Evolutionary conservation across 2,888 invertebrate species (phyloP).

Genomic region (Erynnis tages): DNA sequence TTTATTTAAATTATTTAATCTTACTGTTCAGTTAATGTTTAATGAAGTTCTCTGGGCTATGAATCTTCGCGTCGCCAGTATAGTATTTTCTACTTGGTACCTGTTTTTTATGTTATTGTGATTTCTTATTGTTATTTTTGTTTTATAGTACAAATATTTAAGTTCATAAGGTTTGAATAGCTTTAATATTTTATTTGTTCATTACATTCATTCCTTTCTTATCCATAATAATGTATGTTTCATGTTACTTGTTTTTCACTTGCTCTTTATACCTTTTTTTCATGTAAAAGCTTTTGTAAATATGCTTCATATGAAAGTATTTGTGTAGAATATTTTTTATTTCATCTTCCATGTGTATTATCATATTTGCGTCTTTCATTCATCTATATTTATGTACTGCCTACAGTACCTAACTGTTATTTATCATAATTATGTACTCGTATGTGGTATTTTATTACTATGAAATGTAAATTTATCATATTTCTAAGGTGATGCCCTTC

Average conservation of each 20-base stretch:
- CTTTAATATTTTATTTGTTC: slow-evolving; percentile 54
- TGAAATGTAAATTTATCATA: slow-evolving; percentile 36
- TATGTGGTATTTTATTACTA: slow-evolving; percentile 7
- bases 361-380: slow-evolving; percentile 28
- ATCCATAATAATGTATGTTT: slow-evolving; percentile 41
- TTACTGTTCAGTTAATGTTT: slow-evolving; percentile 37
- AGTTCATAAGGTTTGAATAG: slow-evolving; percentile 48
- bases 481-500: slow-evolving; percentile 34
- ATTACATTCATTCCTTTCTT: slow-evolving; percentile 50
- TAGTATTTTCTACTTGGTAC: slow-evolving; percentile 51
- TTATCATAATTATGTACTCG: slow-evolving; percentile 14
- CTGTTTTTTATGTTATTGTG: slow-evolving; percentile 49
- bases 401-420: background rate
- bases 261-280: too few relatives aligned
- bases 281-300: slow-evolving; percentile 62
- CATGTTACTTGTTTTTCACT: slow-evolving; percentile 27
- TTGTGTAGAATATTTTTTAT: slow-evolving; percentile 69
- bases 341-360: slow-evolving; percentile 50
- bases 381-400: slow-evolving; percentile 34
- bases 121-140: slow-evolving; percentile 29
- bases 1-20: slow-evolving; percentile 61
- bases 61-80: slow-evolving; percentile 28
- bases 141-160: slow-evolving; percentile 61
- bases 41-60: slow-evolving; percentile 48
- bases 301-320: slow-evolving; percentile 67